Evolutionary conservation across 2,113 vertebrate species (phyloP).

Genomic region (Microtus oregoni): DNA sequence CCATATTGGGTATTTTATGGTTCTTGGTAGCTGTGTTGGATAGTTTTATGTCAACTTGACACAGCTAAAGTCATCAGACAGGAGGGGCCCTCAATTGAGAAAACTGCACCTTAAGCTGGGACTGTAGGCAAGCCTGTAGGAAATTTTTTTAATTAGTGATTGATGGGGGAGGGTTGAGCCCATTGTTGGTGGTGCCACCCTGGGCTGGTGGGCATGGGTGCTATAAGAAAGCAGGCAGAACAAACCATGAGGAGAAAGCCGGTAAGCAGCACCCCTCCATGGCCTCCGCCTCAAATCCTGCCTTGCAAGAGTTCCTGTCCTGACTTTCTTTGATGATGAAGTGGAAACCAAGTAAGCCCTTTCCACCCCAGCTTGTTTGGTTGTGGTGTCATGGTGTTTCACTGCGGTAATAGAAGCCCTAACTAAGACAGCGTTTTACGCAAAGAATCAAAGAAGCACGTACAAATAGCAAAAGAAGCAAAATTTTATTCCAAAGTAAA

Average conservation of each 20-base stretch:
- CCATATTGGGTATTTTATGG: not conserved
- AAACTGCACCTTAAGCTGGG: not conserved
- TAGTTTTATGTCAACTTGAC: not conserved
- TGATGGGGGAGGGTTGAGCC: not conserved
- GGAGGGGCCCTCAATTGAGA: not conserved
- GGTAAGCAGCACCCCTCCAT: not conserved
- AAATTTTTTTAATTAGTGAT: not conserved
- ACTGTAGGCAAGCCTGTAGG: not conserved
- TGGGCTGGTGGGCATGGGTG: no score
- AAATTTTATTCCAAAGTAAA: not conserved
- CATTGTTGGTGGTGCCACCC: not conserved
- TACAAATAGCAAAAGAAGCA: not conserved
- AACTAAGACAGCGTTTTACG: not conserved
- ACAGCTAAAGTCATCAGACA: not conserved
- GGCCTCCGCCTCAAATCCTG: not conserved
- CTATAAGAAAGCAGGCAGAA: not conserved
- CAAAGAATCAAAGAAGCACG: not conserved
- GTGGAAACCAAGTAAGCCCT: not conserved
- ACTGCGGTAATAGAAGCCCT: not conserved
- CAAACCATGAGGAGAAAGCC: not conserved
- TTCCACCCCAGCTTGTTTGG: not conserved
- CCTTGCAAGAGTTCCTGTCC: not conserved
- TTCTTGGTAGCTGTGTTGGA: not conserved
- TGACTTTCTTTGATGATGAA: not conserved
- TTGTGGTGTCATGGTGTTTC: not conserved